Base-by-base conservation (phyloP, 2,113 vertebrate species). In the Campylomormyrus tamandua region DNA sequence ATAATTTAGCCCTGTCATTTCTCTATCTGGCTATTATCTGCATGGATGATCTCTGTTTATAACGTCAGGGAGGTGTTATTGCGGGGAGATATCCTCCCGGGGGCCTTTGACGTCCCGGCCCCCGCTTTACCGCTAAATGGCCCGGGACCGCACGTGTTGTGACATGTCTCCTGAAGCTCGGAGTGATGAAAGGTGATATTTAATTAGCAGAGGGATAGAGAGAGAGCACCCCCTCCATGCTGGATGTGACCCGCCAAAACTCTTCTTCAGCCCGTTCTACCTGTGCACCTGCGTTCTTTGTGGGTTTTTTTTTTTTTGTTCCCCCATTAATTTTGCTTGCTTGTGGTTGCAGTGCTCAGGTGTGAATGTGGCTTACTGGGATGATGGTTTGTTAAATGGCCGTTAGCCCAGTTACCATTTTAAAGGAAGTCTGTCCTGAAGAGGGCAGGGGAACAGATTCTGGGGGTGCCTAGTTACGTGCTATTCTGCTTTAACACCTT, bases 1-100 rank as follows among this genome's bases (percentile, higher is more conserved):
- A 89, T 89, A 42, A 83, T 89, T 89, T 50, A 89, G 27, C 46
- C 9, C 88, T 52, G 74, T 39, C 74, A 53, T 56, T 89, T 74
- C 53, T 46, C 88, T 50, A n/a, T 87, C 84, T 87, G 42, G 49
- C 66, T 50, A 74, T 89, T 80, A 83, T 89, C 88, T 56, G 45
- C 62, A 77, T 46, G 49, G 49, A 52, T 31, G 66, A 89, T 89
- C 88, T 50, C 35, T 27, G 45, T 89, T 74, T 50, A 77, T 77
- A 77, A 74, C 58, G 48, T 77, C 56, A 39, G 66, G 88, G 56
- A 77, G 49, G 46, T 48, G 45, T 89, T 70, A 48, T 77, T 49
- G 62, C 45, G 6, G 88, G 31, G 46, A 53, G 42, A 50, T 77
- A 31, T 89, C 66, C 46, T 74, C 66, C n/a, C 27, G 45, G 45